Conservation (phyloP, 2,113 vertebrate genomes). For the Cochlearius cochlearius region DNA sequence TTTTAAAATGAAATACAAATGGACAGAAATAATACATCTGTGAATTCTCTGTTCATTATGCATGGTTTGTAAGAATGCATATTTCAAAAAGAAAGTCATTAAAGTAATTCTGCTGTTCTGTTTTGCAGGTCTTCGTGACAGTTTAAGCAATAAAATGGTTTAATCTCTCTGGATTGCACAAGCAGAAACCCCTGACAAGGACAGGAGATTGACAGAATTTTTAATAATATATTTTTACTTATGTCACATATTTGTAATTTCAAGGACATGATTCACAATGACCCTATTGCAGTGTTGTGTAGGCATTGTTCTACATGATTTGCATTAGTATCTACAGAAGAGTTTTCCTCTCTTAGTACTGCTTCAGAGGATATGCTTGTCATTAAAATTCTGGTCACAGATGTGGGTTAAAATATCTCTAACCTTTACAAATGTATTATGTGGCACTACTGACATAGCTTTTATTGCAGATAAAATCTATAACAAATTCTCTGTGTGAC, state of each 20-base stretch:
- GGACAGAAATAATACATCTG: constrained; percentile 30
- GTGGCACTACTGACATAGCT: constrained; percentile 70
- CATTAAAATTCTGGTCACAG: constrained; percentile 76
- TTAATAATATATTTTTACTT: constrained; percentile 70
- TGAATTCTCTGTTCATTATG: constrained; percentile 66
- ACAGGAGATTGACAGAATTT: constrained; percentile 65
- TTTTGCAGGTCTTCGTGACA: constrained; percentile 62
- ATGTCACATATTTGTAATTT: constrained; percentile 72
- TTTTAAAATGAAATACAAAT: constrained; percentile 44
- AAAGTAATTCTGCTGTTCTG: constrained; percentile 56
- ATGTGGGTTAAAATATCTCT: constrained; percentile 75
- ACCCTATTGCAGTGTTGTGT: constrained; percentile 33
- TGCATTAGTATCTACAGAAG: constrained; percentile 64
- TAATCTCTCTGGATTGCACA: constrained; percentile 69
- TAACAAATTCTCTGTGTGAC: constrained; percentile 73
- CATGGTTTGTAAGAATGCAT: constrained; percentile 28
- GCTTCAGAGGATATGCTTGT: constrained; percentile 53
- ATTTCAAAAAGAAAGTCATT: constrained; percentile 72
- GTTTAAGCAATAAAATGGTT: constrained; percentile 66
- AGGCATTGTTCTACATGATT: constrained; percentile 61
- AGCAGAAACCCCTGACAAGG: constrained; percentile 61
- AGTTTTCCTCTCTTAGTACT: constrained; percentile 39
- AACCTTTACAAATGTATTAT: constrained; percentile 78
- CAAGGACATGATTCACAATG: constrained; percentile 72
- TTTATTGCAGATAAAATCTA: constrained; percentile 78